These are phyloP conservation scores for Ceyx margarethae DNA, from an alignment of 2,113 vertebrate genomes.

Conservation along the genomic window DNA sequence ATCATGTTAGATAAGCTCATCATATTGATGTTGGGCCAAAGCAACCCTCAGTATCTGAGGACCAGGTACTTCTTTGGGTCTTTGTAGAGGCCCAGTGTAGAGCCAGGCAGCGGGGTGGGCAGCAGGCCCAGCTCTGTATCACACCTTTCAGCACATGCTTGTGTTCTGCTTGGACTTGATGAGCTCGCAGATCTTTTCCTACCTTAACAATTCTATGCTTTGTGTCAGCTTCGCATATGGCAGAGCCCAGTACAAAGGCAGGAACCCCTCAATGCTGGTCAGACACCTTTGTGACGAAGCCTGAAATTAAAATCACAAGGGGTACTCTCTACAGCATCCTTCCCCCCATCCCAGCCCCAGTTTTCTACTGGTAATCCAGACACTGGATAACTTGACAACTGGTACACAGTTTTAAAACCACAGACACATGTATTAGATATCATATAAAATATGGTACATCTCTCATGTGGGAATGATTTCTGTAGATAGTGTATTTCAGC, in stretches of 20 bases:
- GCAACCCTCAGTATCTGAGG: neutral
- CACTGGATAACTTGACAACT: slow-evolving; percentile 10
- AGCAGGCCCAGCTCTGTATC: neutral
- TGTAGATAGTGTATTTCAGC: neutral
- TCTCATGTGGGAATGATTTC: neutral
- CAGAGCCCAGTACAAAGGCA: neutral
- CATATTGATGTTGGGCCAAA: neutral
- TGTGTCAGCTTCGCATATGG: neutral
- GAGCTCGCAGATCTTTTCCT: no score
- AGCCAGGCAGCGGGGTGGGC: neutral
- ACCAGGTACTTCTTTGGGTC: neutral
- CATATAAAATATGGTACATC: slow-evolving; percentile 17
- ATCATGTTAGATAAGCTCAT: neutral
- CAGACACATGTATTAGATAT: neutral
- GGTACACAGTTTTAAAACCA: slow-evolving; percentile 30
- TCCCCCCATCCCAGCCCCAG: neutral
- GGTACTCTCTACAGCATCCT: neutral
- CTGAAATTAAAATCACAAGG: neutral
- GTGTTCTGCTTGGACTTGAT: neutral
- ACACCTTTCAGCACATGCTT: neutral
- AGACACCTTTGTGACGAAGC: neutral
- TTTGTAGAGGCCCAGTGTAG: neutral
- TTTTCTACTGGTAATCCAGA: neutral
- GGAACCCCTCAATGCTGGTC: neutral
- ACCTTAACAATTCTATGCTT: neutral